Conservation (phyloP, 2,888 invertebrate genomes). For the Synergus itoensis region DNA sequence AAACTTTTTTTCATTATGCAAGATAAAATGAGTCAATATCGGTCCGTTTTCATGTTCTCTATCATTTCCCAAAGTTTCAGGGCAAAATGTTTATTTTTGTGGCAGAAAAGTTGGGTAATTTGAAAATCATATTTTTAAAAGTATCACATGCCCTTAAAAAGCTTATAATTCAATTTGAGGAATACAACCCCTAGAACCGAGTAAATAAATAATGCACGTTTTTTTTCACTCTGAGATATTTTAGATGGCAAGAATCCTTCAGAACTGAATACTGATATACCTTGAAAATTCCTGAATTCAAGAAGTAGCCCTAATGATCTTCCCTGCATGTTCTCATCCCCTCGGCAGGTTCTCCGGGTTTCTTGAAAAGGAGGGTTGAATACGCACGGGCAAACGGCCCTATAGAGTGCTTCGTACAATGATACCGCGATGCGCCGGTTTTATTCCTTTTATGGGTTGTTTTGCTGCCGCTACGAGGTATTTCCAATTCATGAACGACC, state of each 20-base stretch:
- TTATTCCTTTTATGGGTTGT: constrained; percentile 73
- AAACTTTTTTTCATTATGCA: too few species aligned
- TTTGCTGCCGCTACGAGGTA: constrained; percentile 70
- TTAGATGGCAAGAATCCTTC: background rate
- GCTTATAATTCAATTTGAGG: too few species aligned
- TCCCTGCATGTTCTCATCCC: constrained; percentile 12
- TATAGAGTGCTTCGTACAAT: constrained; percentile 54
- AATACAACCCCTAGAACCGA: background rate
- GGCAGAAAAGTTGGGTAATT: too few species aligned
- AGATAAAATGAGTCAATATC: too few species aligned
- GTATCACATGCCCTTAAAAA: too few species aligned
- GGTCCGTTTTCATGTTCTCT: too few species aligned
- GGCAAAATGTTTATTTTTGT: too few species aligned
- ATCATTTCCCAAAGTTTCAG: too few species aligned
- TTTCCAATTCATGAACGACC: constrained; percentile 76
- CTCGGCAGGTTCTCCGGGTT: constrained; percentile 8
- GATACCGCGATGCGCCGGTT: constrained; percentile 67
- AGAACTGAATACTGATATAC: background rate
- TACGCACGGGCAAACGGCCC: constrained; percentile 49
- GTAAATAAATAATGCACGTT: too few species aligned
- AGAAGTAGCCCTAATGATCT: constrained; percentile 54
- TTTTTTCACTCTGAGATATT: too few species aligned
- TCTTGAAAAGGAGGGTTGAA: constrained; percentile 46
- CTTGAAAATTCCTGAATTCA: constrained; percentile 49
- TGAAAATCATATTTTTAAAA: too few species aligned